Evolutionary conservation across 2,888 invertebrate species (phyloP).

Genomic region (Leptura quadrifasciata): DNA sequence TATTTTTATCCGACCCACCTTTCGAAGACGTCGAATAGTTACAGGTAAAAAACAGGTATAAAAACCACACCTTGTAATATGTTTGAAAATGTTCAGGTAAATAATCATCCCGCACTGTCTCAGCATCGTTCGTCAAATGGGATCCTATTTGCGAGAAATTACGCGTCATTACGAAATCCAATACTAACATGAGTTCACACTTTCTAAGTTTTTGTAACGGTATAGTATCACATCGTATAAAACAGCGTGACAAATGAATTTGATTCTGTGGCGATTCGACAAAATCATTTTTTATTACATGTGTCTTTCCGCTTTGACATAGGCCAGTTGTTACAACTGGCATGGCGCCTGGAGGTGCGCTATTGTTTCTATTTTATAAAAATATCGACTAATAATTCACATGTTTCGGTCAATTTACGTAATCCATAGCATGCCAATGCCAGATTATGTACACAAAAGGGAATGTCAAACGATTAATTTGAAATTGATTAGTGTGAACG

Average conservation of each 20-base stretch:
- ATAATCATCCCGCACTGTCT: neutral
- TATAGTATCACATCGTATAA: neutral
- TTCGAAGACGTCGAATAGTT: neutral
- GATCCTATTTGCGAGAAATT: constrained; percentile 10
- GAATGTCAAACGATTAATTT: neutral
- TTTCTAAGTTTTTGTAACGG: constrained; percentile 11
- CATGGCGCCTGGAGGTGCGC: neutral
- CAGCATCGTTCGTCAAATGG: neutral
- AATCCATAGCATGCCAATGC: neutral
- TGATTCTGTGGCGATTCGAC: neutral
- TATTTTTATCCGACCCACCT: neutral
- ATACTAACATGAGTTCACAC: neutral
- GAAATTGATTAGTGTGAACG: constrained; percentile 1
- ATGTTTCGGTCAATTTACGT: neutral
- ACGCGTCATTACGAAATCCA: neutral
- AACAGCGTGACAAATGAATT: constrained; percentile 2
- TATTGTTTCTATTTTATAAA: neutral
- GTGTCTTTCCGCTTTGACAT: neutral
- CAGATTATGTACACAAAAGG: neutral
- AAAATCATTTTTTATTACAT: neutral
- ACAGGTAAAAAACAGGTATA: constrained; percentile 8
- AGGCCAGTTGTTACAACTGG: neutral
- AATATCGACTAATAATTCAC: neutral
- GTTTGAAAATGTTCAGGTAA: neutral
- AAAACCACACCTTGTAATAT: neutral